Conservation (phyloP, 2,113 vertebrate species). For the Forbesichthys agassizii region DNA sequence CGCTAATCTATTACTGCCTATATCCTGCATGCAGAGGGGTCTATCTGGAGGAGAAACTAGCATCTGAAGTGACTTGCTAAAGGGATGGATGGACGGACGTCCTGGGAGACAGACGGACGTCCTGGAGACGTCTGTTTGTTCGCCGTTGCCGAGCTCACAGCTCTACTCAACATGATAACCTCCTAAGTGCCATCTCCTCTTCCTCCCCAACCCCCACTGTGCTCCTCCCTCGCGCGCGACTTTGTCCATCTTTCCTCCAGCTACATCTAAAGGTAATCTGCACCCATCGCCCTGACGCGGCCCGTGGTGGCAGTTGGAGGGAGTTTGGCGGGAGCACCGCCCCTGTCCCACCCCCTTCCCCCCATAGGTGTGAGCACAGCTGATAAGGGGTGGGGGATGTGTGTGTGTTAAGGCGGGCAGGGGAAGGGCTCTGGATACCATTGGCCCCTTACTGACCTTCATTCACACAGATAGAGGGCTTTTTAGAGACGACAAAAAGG, state of each 20-base stretch:
- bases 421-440: slow-evolving; percentile 45
- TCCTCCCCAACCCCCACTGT: slow-evolving; percentile 25
- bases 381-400: slow-evolving; percentile 55
- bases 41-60: no score
- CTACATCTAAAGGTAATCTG: slow-evolving; percentile 75
- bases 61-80: no score
- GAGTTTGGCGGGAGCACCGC: slow-evolving; percentile 19
- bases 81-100: no score
- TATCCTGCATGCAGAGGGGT: no score
- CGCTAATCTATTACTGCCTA: slow-evolving; percentile 43
- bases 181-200: slow-evolving; percentile 30
- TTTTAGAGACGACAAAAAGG: slow-evolving; percentile 27
- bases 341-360: background rate
- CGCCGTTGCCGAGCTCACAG: no score
- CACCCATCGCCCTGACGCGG: slow-evolving; percentile 62
- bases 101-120: no score
- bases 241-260: slow-evolving; percentile 32
- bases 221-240: slow-evolving; percentile 25
- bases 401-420: slow-evolving; percentile 10
- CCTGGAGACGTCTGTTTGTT: no score
- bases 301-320: slow-evolving; percentile 45
- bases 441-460: slow-evolving; percentile 36
- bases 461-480: slow-evolving; percentile 39
- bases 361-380: slow-evolving; percentile 67
- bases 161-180: no score